A percentile compares a stretch with the other conserved stretches of the same genome.
phyloP scores from a whole-genome alignment of 2,797 vertebrate species.

The Ptychobarbus kaznakovi region DNA sequence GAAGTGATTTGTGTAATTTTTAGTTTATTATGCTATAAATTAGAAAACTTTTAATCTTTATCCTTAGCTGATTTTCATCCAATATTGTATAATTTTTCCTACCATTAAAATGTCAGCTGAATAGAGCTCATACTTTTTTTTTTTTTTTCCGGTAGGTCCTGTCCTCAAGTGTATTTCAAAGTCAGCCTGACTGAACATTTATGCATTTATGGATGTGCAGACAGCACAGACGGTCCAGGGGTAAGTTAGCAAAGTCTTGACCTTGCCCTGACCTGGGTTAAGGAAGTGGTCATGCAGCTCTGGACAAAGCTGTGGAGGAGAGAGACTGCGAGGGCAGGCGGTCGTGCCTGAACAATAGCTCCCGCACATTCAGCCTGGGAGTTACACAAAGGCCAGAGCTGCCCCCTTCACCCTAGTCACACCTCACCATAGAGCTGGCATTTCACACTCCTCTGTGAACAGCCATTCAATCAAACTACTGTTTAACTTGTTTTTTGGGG shows the following conservation, averaged over 20 bases:
- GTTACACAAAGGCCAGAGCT: conserved; percentile 79
- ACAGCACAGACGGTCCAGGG: conserved; percentile 66
- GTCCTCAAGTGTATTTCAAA: not conserved
- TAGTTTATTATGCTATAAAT: not conserved
- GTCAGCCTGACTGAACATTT: conserved; percentile 26
- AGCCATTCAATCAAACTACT: conserved; percentile 85
- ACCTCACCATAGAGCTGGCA: conserved; percentile 81
- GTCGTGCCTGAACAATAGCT: conserved; percentile 77
- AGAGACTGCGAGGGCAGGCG: conserved; percentile 81
- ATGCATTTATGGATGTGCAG: conserved; percentile 72
- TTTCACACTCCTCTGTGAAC: conserved; percentile 85
- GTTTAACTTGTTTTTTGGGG: conserved; percentile 77
- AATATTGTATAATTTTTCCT: not conserved
- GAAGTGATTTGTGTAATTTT: not conserved
- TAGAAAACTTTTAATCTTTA: not conserved
- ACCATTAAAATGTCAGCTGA: not conserved
- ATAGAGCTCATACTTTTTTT: not conserved
- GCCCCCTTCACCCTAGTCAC: conserved; percentile 74
- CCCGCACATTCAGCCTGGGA: conserved; percentile 74
- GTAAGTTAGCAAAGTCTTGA: conserved; percentile 82
- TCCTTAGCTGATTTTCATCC: not conserved
- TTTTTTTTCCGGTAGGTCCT: not conserved
- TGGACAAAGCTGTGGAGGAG: conserved; percentile 81
- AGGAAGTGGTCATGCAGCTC: conserved; percentile 82
- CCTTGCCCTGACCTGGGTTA: conserved; percentile 83